These are phyloP conservation scores for Calcarius lapponicus DNA, from an alignment of 2,797 vertebrate species.

Conservation along the genomic window DNA sequence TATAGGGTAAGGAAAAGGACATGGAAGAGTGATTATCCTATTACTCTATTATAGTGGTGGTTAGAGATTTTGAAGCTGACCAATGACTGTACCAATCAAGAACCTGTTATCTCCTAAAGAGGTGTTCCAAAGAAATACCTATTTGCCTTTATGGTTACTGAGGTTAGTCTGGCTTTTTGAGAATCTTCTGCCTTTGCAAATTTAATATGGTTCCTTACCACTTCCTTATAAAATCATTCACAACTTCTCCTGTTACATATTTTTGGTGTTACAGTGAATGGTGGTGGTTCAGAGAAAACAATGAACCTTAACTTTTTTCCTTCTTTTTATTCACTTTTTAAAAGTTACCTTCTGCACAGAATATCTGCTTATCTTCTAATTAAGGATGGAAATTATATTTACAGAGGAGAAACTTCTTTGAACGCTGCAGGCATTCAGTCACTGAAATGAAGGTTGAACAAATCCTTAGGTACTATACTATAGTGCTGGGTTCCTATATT, in stretches of 20 bases:
- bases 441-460: neutral
- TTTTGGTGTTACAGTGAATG: neutral
- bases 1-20: neutral
- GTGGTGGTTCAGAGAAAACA: neutral
- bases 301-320: neutral
- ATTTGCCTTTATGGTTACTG: neutral
- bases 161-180: neutral
- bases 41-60: neutral
- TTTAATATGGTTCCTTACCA: neutral
- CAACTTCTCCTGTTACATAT: neutral
- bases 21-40: neutral
- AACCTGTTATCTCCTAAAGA: neutral
- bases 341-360: neutral
- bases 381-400: neutral
- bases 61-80: neutral
- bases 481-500: neutral
- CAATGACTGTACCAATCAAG: neutral
- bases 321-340: neutral
- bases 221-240: constrained; percentile 30
- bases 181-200: neutral
- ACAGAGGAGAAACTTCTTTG: neutral
- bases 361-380: neutral
- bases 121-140: neutral
- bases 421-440: neutral
- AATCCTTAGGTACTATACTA: neutral